Base-by-base conservation (phyloP, 1,140 invertebrate species). In the Trissolcus basalis region DNA sequence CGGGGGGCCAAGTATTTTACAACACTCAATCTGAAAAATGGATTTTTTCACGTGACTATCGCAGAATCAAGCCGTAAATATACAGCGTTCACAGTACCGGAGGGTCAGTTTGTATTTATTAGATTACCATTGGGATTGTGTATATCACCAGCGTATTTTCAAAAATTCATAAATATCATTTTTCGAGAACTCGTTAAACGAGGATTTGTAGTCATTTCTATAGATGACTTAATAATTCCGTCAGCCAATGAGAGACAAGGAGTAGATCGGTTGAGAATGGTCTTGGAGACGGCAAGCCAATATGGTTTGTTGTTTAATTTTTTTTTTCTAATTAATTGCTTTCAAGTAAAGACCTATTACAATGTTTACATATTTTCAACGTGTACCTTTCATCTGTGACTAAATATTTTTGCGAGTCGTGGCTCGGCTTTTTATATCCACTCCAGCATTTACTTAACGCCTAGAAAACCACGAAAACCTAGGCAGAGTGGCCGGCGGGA, bases 101-200 rank as follows among this genome's bases (percentile, higher is more conserved):
- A 56, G 14, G 54, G 41, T 1, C 36, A 55, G 13, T 43, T 43
- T 27, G 36, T 43, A 39, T 55, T 41, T 13, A n/a, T 5, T 1
- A 13, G 12, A 15, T 39, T 53, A 15, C 50, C 50, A n/a, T 53
- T 53, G 35, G 50, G 50, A 2, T 15, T 53, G 8, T 54, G 50
- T n/a, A 4, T 41, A 19, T 54, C 50, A 0, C 36, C 50, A 11
- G 15, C 50, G 6, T 35, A 35, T 35, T 58, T 58, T 47, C 54
- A 58, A n/a, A 47, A 47, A 7, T 58, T 10, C 19, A 27, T 58
- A 27, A 33, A 35, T 6, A 47, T 16, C 11, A 13, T 47, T 19
- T 58, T 47, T 47, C 19, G 41, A 15, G 16, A 55, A 0, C 33
- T 43, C 1, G 13, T 43, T 9, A 16, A 15, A 1, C n/a, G 39